Conservation (phyloP, 2,888 invertebrate genomes). For the Galerucella nymphaeae region DNA sequence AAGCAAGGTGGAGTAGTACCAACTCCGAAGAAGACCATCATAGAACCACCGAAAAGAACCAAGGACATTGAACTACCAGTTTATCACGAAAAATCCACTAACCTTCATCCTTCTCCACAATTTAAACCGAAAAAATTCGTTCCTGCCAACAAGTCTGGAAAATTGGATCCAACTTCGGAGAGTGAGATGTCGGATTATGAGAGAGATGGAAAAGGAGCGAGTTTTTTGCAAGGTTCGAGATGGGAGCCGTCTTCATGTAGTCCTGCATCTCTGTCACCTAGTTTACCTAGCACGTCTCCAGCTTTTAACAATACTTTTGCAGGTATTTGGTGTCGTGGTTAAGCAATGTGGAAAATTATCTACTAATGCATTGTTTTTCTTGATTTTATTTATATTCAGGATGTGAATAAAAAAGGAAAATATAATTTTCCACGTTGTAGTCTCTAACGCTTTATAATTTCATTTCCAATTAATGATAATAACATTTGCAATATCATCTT, state of each 20-base stretch:
- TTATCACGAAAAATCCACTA: conserved; percentile 70
- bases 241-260: conserved; percentile 68
- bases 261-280: conserved; percentile 70
- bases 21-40: conserved; percentile 64
- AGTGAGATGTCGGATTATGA: conserved; percentile 73
- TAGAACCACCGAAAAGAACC: conserved; percentile 68
- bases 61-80: conserved; percentile 76
- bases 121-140: conserved; percentile 64
- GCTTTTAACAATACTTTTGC: conserved; percentile 63
- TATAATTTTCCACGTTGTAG: conserved; percentile 3
- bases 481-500: background rate
- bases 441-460: conserved; percentile 1
- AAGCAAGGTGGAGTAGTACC: conserved; percentile 65
- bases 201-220: conserved; percentile 64
- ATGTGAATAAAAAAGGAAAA: background rate
- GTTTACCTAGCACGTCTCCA: conserved; percentile 70
- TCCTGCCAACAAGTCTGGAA: conserved; percentile 65
- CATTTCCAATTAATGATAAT: conserved; percentile 4
- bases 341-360: conserved; percentile 22
- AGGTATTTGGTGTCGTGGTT: conserved; percentile 55
- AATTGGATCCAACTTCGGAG: conserved; percentile 73
- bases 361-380: background rate
- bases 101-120: conserved; percentile 54
- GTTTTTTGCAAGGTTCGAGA: conserved; percentile 57
- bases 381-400: too few species aligned